Evolutionary conservation across 1,140 invertebrate genomes (phyloP).

Genomic region (Harlomillsia oculata): DNA sequence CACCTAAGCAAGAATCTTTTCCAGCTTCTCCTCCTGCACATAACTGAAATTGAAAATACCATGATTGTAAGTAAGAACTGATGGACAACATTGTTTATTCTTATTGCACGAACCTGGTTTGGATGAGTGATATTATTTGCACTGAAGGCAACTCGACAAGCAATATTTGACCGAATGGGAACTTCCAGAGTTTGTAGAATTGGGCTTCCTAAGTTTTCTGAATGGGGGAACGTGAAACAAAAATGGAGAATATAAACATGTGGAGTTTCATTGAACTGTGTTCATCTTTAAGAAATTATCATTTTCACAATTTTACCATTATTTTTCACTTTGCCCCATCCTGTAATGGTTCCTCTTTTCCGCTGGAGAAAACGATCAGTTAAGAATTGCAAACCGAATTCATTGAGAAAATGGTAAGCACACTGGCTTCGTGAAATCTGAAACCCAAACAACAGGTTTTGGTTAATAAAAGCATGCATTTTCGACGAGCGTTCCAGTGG

Average conservation of each 20-base stretch:
- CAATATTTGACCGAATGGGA: constrained; percentile 11
- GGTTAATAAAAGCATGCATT: too few relatives aligned
- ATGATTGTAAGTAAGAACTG: background rate
- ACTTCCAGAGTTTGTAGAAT: constrained; percentile 18
- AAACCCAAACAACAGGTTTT: background rate
- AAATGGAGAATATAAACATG: background rate
- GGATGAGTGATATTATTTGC: constrained; percentile 3
- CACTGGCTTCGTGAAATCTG: constrained; percentile 28
- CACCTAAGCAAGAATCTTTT: constrained; percentile 24
- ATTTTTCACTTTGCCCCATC: constrained; percentile 27
- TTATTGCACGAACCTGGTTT: constrained; percentile 4
- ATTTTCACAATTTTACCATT: constrained; percentile 9
- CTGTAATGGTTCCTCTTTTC: constrained; percentile 12
- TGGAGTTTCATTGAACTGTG: background rate
- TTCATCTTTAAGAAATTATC: background rate
- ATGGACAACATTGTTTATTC: background rate
- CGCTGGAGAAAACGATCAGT: background rate
- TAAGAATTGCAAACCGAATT: constrained; percentile 14
- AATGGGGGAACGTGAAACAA: background rate
- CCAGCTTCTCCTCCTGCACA: constrained; percentile 27
- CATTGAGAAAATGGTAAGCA: constrained; percentile 30
- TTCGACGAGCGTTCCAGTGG: too few relatives aligned
- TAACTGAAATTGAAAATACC: constrained; percentile 2
- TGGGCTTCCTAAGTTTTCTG: constrained; percentile 13
- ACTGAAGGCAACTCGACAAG: constrained; percentile 7